Percentiles rank a stretch among this genome's conserved stretches.
Conservation (phyloP, 1,140 invertebrate genomes). For the Drosophila mauritiana region DNA sequence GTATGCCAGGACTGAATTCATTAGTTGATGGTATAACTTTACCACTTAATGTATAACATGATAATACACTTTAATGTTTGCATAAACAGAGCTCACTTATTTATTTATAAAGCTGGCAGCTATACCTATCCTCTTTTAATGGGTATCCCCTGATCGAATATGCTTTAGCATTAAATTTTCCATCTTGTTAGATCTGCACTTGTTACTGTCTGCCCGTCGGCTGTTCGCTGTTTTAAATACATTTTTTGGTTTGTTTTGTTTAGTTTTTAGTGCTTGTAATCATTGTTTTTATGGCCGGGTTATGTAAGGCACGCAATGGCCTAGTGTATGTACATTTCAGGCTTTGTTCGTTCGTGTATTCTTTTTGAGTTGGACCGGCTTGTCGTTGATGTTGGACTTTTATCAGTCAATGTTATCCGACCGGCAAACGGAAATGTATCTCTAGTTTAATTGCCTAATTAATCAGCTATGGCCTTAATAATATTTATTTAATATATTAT, state of each 20-base stretch:
- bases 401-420: slow-evolving; percentile 74
- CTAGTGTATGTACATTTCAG: slow-evolving; percentile 35
- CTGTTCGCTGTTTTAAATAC: slow-evolving; percentile 36
- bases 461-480: neutral
- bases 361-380: slow-evolving; percentile 20
- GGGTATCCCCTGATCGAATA: slow-evolving; percentile 15
- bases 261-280: slow-evolving; percentile 24
- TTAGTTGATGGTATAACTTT: no score
- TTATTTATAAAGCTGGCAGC: no score
- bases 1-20: neutral
- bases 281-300: slow-evolving; percentile 37
- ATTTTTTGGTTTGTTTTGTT: slow-evolving; percentile 35
- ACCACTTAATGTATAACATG: neutral
- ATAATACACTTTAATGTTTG: neutral
- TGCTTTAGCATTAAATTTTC: neutral
- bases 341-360: slow-evolving; percentile 40
- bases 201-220: slow-evolving; percentile 33
- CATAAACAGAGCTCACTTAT: no score
- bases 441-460: slow-evolving; percentile 40
- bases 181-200: slow-evolving; percentile 50
- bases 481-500: no score
- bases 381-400: slow-evolving; percentile 35
- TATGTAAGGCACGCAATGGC: slow-evolving; percentile 58
- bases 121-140: no score
- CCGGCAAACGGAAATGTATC: slow-evolving; percentile 67